Percentiles rank a stretch among this genome's conserved stretches.
Evolutionary conservation across 2,113 vertebrate genomes (phyloP).

Genomic region (Pseudorectes ferrugineus): DNA sequence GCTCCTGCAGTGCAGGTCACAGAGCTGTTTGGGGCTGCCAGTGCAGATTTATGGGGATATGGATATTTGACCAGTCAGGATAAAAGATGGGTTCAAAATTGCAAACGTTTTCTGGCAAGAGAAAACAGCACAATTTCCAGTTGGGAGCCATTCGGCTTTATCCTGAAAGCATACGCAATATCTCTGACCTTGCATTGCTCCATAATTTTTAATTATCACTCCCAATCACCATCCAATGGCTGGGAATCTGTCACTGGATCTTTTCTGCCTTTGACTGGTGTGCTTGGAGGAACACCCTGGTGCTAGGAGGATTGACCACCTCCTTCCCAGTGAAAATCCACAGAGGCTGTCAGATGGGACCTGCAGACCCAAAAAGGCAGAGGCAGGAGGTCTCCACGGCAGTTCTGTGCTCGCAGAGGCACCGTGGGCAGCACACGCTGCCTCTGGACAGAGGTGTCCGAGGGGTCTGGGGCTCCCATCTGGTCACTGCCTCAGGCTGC

Average conservation of each 20-base stretch:
- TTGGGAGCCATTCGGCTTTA: not conserved
- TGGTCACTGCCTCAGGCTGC: not conserved
- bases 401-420: not conserved
- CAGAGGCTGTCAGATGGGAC: not conserved
- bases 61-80: not conserved
- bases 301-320: fast-evolving
- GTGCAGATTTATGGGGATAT: not conserved
- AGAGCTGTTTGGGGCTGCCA: not conserved
- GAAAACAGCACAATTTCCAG: not conserved
- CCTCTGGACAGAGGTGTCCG: not conserved
- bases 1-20: not conserved
- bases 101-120: not conserved
- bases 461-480: not conserved
- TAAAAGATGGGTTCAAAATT: not conserved
- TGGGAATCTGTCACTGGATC: not conserved
- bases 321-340: not conserved
- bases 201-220: not conserved
- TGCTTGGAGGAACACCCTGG: not conserved
- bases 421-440: fast-evolving
- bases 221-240: not conserved
- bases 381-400: not conserved
- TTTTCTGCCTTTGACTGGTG: not conserved
- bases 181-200: not conserved
- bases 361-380: fast-evolving
- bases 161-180: not conserved